These are phyloP conservation scores for Odontesthes bonariensis DNA, from an alignment of 2,113 vertebrate genomes.

Conservation along the genomic window DNA sequence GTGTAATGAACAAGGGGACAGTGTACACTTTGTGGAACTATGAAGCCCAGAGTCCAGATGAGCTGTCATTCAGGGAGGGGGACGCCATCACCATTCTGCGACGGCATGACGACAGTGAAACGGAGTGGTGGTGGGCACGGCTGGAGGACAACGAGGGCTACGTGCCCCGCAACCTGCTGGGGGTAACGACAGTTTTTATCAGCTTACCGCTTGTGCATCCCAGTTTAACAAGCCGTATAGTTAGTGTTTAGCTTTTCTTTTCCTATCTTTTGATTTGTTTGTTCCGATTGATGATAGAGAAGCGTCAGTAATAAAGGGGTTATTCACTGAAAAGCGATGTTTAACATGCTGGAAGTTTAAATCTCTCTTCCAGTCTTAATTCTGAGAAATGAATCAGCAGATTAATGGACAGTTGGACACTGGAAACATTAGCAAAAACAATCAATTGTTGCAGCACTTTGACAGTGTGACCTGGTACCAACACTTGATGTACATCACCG, in stretches of 20 bases:
- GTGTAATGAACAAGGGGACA: slow-evolving; percentile 97
- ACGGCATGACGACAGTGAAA: slow-evolving; percentile 93
- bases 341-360: too few relatives aligned
- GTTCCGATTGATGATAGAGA: too few relatives aligned
- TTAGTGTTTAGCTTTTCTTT: background rate
- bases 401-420: too few relatives aligned
- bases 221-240: background rate
- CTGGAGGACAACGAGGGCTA: slow-evolving; percentile 94
- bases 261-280: background rate
- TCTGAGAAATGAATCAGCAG: too few relatives aligned
- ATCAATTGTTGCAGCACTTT: too few relatives aligned
- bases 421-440: too few relatives aligned
- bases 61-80: slow-evolving; percentile 92
- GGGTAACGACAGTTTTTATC: slow-evolving; percentile 81
- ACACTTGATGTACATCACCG: too few relatives aligned
- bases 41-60: slow-evolving; percentile 90
- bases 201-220: background rate
- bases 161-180: slow-evolving; percentile 94
- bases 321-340: too few relatives aligned
- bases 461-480: too few relatives aligned
- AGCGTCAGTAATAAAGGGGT: too few relatives aligned
- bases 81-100: slow-evolving; percentile 91
- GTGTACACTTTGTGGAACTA: slow-evolving; percentile 95
- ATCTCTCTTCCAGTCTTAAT: too few relatives aligned
- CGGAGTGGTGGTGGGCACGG: slow-evolving; percentile 98